A percentile compares a stretch with the other conserved stretches of the same genome.
phyloP scores from a whole-genome alignment of 2,113 vertebrate species.

The Pitta sordida region DNA sequence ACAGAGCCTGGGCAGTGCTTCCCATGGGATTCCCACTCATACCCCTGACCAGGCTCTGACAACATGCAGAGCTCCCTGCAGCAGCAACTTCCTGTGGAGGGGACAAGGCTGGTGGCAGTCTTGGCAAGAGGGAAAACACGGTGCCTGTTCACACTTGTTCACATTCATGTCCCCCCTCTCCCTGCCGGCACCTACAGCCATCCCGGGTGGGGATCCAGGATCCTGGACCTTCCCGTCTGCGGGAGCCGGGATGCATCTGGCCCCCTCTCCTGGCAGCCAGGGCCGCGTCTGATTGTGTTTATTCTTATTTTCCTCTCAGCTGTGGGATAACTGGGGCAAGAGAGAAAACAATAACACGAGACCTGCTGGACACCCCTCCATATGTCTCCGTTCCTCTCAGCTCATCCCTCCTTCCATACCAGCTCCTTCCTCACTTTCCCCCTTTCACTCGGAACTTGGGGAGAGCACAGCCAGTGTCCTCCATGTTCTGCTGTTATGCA shows the following conservation, averaged over 20 bases:
- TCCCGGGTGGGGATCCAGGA: background rate
- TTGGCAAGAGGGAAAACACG: accelerated
- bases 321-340: accelerated
- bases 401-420: background rate
- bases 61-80: background rate
- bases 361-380: accelerated
- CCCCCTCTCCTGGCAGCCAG: slow-evolving; percentile 1
- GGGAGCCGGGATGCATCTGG: background rate
- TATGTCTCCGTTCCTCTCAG: background rate
- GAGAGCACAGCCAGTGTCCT: background rate
- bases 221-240: background rate
- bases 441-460: accelerated
- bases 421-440: accelerated
- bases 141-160: background rate
- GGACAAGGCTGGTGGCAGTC: background rate
- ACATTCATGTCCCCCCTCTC: accelerated
- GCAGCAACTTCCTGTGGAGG: background rate
- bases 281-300: accelerated
- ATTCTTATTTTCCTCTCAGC: background rate
- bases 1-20: too few relatives aligned
- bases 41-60: accelerated
- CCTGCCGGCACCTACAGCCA: accelerated
- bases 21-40: accelerated
- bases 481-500: accelerated
- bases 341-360: background rate